Base-by-base conservation (phyloP, 2,888 invertebrate species). In the Hirtodrosophila trivittata region DNA sequence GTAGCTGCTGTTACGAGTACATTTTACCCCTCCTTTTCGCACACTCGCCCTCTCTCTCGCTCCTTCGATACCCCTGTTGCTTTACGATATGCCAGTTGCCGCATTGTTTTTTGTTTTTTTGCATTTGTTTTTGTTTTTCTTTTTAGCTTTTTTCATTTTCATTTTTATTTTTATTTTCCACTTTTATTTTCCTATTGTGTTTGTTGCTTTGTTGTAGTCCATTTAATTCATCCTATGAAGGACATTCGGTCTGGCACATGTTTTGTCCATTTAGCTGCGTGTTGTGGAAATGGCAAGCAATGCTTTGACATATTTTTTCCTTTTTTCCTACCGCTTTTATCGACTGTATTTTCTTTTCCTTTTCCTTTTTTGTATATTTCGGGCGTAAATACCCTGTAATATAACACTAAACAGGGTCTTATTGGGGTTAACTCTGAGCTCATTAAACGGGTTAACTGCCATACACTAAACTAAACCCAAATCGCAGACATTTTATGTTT, bases 141-240 rank as follows among this genome's bases (percentile, higher is more conserved):
- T 21, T 13, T 9, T 32, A 9, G 9, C 3, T 18, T 21, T 38
- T 5, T 21, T 9, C 9, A 6, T 9, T 51, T 28, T 43, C 9
- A 12, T 38, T 13, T 47, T 8, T 14, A 12, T 41, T 37, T 26
- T 9, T n/a, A n/a, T 28, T 28, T 28, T 28, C 28, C 9, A 28
- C 28, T 28, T 28, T 47, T 14, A 57, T 56, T 56, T 10, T 38
- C 38, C 28, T 64, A 54, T 67, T 50, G 60, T 58, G 52, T 69
- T 63, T 74, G 59, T 75, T 57, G 55, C 62, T 82, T 87, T 85
- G 83, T 87, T 85, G 83, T 85, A 83, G 81, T 86, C 77, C 86
- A 87, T 87, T 87, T 81, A 73, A 75, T 76, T 76, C 84, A 60
- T 51, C 69, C 65, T 58, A 69, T 67, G 63, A 65, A 78, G 76